Conservation (phyloP, 2,888 invertebrate species). For the Macrosoma leucophasiata region DNA sequence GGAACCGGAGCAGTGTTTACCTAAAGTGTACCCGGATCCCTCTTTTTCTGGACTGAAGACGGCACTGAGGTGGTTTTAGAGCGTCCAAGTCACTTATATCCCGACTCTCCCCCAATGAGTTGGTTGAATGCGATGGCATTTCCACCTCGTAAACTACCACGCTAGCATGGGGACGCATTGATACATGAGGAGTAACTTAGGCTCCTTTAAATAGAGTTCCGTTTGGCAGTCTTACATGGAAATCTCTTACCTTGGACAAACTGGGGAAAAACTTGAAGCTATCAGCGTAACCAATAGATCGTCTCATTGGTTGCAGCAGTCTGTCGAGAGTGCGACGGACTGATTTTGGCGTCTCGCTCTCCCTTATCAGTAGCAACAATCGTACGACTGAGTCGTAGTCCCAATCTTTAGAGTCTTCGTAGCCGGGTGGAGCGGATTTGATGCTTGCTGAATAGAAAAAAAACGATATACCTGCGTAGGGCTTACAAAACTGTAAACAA, state of each 20-base stretch:
- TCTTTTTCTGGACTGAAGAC: too few relatives aligned
- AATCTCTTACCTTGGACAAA: constrained; percentile 28
- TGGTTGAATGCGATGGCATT: too few relatives aligned
- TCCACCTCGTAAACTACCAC: too few relatives aligned
- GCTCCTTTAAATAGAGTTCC: too few relatives aligned
- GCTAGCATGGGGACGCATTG: too few relatives aligned
- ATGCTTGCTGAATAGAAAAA: constrained; percentile 31
- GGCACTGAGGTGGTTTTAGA: too few relatives aligned
- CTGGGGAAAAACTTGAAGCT: constrained; percentile 42
- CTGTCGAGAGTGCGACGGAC: constrained; percentile 29
- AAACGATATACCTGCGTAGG: not conserved
- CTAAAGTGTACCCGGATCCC: too few relatives aligned
- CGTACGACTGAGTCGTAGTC: constrained; percentile 38
- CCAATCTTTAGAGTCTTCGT: constrained; percentile 41
- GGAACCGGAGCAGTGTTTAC: too few relatives aligned
- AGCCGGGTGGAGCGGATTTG: constrained; percentile 33
- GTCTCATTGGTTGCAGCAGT: constrained; percentile 23
- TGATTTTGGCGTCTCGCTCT: constrained; percentile 30
- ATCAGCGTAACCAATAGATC: constrained; percentile 28
- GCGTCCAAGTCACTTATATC: too few relatives aligned
- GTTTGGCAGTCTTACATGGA: too few relatives aligned
- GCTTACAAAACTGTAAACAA: constrained; percentile 1
- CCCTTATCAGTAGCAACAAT: constrained; percentile 36
- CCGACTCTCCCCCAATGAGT: too few relatives aligned
- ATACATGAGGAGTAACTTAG: too few relatives aligned